phyloP scores from a whole-genome alignment of 2,797 vertebrate species.

The Phrynocephalus vlangalii region DNA sequence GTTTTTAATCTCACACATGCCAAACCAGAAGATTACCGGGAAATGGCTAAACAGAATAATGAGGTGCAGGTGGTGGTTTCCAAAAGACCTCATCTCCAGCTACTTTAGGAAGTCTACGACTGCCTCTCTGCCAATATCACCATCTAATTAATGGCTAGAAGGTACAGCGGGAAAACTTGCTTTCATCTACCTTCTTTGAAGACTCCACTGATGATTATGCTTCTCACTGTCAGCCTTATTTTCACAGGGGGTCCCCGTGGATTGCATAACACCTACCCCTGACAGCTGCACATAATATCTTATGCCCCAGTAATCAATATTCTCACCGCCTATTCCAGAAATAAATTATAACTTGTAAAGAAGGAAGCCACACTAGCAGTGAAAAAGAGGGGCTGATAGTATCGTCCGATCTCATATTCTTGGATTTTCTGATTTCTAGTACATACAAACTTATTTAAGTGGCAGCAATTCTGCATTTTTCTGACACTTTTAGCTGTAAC shows the following conservation, averaged over 20 bases:
- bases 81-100: conserved; percentile 20
- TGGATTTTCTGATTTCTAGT: background rate
- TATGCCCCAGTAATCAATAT: conserved; percentile 29
- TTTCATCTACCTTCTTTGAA: background rate
- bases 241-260: conserved; percentile 38
- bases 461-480: background rate
- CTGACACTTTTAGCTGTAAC: background rate
- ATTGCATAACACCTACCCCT: conserved; percentile 30
- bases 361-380: background rate
- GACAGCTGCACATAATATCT: conserved; percentile 2
- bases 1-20: conserved; percentile 14
- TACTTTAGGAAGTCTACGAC: conserved; percentile 24
- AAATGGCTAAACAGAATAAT: accelerated
- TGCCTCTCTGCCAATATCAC: conserved; percentile 44
- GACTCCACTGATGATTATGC: conserved; percentile 46
- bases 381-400: conserved; percentile 16
- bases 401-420: background rate
- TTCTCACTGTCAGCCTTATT: conserved; percentile 54
- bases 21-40: accelerated
- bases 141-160: conserved; percentile 52
- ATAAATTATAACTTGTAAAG: accelerated
- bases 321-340: conserved; percentile 3
- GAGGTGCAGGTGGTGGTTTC: background rate
- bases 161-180: conserved; percentile 33
- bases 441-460: background rate